Percentiles rank a stretch among this genome's conserved stretches.
phyloP scores from a whole-genome alignment of 2,113 vertebrate genomes.

The Ctenodactylus gundi region DNA sequence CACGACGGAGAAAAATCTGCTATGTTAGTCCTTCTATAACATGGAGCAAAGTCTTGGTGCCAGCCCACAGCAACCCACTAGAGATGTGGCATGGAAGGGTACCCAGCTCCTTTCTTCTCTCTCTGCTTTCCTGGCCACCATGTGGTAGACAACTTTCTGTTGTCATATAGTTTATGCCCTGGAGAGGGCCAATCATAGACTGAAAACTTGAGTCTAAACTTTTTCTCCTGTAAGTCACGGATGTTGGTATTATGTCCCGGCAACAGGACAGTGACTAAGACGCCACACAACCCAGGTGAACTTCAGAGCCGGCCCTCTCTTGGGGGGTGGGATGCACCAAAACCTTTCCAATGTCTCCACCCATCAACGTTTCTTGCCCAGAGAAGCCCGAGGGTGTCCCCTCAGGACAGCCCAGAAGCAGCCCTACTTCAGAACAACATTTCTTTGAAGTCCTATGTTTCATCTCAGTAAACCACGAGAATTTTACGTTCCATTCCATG shows the following conservation, averaged over 20 bases:
- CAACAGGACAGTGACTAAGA: too few species aligned
- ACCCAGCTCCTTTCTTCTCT: too few species aligned
- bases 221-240: too few species aligned
- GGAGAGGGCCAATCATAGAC: too few species aligned
- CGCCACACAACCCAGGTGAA: neutral
- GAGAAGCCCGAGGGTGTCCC: neutral
- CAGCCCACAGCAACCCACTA: neutral
- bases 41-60: neutral
- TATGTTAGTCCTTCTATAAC: conserved; percentile 37
- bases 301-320: neutral
- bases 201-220: too few species aligned
- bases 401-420: neutral
- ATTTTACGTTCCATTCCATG: neutral
- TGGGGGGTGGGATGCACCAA: neutral
- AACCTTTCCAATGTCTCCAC: neutral
- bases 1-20: neutral
- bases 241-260: too few species aligned
- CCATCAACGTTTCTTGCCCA: neutral
- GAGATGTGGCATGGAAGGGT: too few species aligned
- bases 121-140: neutral
- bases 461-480: neutral
- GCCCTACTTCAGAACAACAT: neutral
- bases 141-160: neutral
- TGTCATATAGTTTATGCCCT: too few species aligned
- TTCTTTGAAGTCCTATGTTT: conserved; percentile 33